These are phyloP conservation scores for Dyspetes luteomarginatus DNA, from an alignment of 2,888 invertebrate genomes.

Conservation along the genomic window DNA sequence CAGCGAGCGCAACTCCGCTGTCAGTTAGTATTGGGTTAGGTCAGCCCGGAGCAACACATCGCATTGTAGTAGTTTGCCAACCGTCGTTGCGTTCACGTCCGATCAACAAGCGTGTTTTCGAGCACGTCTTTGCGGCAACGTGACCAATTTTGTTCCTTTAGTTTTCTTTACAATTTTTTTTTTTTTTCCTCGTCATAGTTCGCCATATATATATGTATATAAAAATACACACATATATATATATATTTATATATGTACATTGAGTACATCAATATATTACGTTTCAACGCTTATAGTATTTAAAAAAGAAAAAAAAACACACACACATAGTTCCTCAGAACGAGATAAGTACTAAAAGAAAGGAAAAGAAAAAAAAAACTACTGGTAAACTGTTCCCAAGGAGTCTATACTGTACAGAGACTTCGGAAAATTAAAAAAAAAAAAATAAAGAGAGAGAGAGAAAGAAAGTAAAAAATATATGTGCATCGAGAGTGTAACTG, in stretches of 20 bases:
- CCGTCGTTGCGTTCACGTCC: constrained; percentile 67
- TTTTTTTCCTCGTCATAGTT: constrained; percentile 75
- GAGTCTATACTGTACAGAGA: constrained; percentile 16
- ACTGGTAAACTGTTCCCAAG: constrained; percentile 39
- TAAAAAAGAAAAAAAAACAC: neutral
- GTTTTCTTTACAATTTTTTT: constrained; percentile 83
- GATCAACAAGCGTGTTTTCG: constrained; percentile 60
- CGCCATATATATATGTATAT: neutral
- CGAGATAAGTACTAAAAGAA: constrained; percentile 13
- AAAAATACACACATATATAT: too few species aligned
- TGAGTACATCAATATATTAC: neutral
- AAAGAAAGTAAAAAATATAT: neutral
- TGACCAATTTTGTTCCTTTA: constrained; percentile 54
- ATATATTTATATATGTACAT: neutral
- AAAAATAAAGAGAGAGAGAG: neutral
- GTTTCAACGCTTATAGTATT: neutral
- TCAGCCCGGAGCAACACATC: constrained; percentile 82
- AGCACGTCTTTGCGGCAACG: constrained; percentile 82
- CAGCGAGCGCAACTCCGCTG: constrained; percentile 82
- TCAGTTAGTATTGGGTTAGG: constrained; percentile 87
- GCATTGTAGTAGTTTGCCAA: constrained; percentile 63
- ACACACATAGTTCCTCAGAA: constrained; percentile 42
- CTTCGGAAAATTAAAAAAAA: constrained; percentile 15
- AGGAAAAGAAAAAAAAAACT: neutral
- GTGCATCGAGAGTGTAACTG: constrained; percentile 19